These are phyloP conservation scores for Chymomyza procnemis DNA, from an alignment of 2,888 invertebrate genomes.

Conservation along the genomic window DNA sequence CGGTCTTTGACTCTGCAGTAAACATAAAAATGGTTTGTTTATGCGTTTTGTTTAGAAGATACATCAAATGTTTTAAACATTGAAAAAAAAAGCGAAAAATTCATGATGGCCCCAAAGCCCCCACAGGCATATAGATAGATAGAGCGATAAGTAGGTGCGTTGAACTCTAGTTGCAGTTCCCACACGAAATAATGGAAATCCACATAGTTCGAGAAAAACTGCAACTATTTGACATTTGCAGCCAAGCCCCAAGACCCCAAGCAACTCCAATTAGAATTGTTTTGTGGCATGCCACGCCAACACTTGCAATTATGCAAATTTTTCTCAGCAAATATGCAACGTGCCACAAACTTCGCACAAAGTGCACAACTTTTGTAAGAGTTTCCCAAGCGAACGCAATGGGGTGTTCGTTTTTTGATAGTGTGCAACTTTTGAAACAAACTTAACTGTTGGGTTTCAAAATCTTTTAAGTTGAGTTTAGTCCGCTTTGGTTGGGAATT, in stretches of 20 bases:
- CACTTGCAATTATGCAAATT: slow-evolving; percentile 1
- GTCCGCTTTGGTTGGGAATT: too few species aligned
- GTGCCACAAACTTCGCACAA: not conserved
- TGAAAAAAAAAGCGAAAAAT: not conserved
- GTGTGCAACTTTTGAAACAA: not conserved
- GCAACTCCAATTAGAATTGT: slow-evolving; percentile 3
- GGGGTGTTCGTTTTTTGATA: not conserved
- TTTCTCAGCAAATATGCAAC: not conserved
- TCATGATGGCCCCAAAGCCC: slow-evolving; percentile 2
- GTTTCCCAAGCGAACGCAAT: not conserved
- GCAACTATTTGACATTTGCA: not conserved
- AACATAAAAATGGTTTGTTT: not conserved
- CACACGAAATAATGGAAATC: not conserved
- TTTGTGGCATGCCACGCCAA: not conserved
- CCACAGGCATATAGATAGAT: not conserved
- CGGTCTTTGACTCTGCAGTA: slow-evolving; percentile 32
- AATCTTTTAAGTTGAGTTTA: too few species aligned
- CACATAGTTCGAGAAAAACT: not conserved
- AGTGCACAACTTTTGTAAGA: not conserved
- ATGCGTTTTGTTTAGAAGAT: not conserved
- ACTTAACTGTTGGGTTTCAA: too few species aligned
- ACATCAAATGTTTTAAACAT: slow-evolving; percentile 45
- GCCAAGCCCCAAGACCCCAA: not conserved
- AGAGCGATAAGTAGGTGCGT: not conserved
- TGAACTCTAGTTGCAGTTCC: not conserved